phyloP scores from a whole-genome alignment of 2,797 vertebrate genomes.

The Gambelia wislizenii region DNA sequence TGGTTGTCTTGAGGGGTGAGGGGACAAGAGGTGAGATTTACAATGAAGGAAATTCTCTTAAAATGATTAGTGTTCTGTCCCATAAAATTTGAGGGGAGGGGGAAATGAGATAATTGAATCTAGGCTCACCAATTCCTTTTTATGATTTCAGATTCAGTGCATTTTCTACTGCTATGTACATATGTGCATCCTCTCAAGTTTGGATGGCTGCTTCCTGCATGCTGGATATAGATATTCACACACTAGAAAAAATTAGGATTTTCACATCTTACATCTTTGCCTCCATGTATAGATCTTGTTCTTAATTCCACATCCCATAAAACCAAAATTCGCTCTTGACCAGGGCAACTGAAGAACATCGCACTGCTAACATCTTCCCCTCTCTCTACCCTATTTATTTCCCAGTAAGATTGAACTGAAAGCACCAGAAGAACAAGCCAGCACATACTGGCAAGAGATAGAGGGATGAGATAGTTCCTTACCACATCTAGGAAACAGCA shows the following conservation, averaged over 20 bases:
- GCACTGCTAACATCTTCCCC: no score
- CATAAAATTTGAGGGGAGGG: background rate
- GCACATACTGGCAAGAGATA: background rate
- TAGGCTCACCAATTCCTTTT: background rate
- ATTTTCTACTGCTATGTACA: background rate
- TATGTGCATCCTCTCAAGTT: background rate
- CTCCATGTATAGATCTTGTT: no score
- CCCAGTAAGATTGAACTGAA: no score
- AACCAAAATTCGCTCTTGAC: no score
- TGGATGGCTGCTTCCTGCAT: background rate
- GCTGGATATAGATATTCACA: no score
- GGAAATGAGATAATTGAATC: background rate
- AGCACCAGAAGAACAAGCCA: background rate
- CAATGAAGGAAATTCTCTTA: background rate
- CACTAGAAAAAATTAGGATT: no score
- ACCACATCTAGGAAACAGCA: background rate
- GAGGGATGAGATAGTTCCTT: background rate
- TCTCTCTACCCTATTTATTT: background rate
- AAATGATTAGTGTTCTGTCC: background rate
- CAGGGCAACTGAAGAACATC: no score
- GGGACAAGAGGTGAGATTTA: background rate
- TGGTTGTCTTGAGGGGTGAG: background rate
- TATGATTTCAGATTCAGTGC: background rate
- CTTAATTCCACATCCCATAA: no score
- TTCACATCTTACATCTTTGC: no score